phyloP scores from a whole-genome alignment of 2,888 invertebrate genomes.

The Polyploca ridens region DNA sequence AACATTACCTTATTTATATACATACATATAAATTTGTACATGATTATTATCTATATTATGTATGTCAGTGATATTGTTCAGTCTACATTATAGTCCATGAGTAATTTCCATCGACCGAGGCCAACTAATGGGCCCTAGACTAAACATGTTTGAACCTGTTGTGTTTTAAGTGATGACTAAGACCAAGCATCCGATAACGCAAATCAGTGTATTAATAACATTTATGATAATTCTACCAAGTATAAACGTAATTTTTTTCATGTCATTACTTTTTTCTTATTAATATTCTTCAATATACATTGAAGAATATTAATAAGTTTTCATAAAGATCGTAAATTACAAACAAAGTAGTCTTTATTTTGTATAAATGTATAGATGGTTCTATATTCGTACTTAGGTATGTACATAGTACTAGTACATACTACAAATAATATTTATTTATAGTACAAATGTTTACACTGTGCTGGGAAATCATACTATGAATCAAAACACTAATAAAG shows the following conservation, averaged over 20 bases:
- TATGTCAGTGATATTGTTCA: conserved; percentile 23
- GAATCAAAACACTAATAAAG: not conserved
- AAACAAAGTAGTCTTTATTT: no score
- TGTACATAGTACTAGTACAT: no score
- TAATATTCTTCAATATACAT: not conserved
- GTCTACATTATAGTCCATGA: conserved; percentile 21
- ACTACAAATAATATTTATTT: not conserved
- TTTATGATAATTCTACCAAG: not conserved
- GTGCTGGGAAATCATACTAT: not conserved
- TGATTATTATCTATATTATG: conserved; percentile 19
- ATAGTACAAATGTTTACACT: not conserved
- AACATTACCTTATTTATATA: no score
- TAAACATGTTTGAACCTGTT: conserved; percentile 49
- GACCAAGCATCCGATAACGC: not conserved
- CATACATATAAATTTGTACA: not conserved
- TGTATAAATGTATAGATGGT: no score
- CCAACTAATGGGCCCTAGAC: conserved; percentile 23
- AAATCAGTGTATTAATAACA: not conserved
- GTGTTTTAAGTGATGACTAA: conserved; percentile 13
- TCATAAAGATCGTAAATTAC: no score
- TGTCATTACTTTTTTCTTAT: not conserved
- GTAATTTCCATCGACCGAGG: conserved; percentile 35
- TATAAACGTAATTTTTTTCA: not conserved
- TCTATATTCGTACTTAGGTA: no score
- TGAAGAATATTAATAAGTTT: no score